Percentiles rank a stretch among this genome's conserved stretches.
These are phyloP conservation scores for Lasioglossum albipes DNA, from an alignment of 1,140 invertebrate species.

Conservation along the genomic window DNA sequence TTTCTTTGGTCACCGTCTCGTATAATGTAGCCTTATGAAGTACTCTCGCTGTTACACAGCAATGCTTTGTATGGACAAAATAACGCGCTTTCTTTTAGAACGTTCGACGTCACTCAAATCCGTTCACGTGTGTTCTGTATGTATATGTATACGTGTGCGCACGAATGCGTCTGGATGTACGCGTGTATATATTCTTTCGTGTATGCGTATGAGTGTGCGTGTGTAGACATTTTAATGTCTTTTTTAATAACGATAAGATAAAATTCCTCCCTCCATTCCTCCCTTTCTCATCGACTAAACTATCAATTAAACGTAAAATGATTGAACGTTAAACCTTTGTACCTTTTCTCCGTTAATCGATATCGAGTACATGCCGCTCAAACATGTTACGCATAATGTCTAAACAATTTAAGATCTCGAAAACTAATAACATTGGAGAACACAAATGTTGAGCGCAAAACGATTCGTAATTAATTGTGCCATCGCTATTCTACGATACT, in stretches of 20 bases:
- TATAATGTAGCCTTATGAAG: slow-evolving; percentile 53
- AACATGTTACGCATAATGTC: slow-evolving; percentile 20
- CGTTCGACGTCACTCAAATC: slow-evolving; percentile 43
- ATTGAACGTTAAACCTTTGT: slow-evolving; percentile 20
- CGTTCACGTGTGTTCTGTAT: background rate
- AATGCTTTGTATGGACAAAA: slow-evolving; percentile 43
- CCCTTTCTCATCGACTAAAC: background rate
- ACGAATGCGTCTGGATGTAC: too few relatives aligned
- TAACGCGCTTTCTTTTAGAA: slow-evolving; percentile 55
- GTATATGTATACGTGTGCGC: background rate
- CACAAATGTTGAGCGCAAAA: slow-evolving; percentile 19
- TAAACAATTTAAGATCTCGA: background rate
- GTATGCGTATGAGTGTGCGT: too few relatives aligned
- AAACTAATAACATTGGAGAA: slow-evolving; percentile 21
- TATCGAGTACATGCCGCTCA: slow-evolving; percentile 10
- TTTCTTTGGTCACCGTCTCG: slow-evolving; percentile 49
- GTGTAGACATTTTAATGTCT: too few relatives aligned
- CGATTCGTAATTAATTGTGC: background rate
- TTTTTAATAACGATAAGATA: background rate
- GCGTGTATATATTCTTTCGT: too few relatives aligned
- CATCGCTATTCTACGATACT: slow-evolving; percentile 1
- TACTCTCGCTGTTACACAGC: slow-evolving; percentile 31
- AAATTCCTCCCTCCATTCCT: background rate
- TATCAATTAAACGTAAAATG: slow-evolving; percentile 19
- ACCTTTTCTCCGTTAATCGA: slow-evolving; percentile 7